Percentiles rank a stretch among this genome's conserved stretches.
phyloP scores from a whole-genome alignment of 2,888 invertebrate genomes.

The Ennomos fuscantarius region DNA sequence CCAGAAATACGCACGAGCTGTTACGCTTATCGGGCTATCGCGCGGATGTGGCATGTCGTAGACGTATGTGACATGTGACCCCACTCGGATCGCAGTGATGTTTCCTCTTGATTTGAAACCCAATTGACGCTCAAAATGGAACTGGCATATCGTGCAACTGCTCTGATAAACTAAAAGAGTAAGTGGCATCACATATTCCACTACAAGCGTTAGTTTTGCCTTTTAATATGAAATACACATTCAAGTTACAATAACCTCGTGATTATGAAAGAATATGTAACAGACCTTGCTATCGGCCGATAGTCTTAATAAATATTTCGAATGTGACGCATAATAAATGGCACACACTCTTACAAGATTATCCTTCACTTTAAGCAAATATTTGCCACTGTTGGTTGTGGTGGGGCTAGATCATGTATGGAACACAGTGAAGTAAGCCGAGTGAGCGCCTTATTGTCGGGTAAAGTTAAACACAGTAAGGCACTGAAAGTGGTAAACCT shows the following conservation, averaged over 20 bases:
- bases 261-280: conserved; percentile 30
- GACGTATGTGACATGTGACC: conserved; percentile 62
- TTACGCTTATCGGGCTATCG: conserved; percentile 60
- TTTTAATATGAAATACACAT: background rate
- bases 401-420: conserved; percentile 53
- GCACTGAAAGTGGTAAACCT: conserved; percentile 80
- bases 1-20: conserved; percentile 60
- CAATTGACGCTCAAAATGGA: conserved; percentile 20
- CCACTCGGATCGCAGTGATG: conserved; percentile 52
- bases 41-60: conserved; percentile 55
- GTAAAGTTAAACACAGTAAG: conserved; percentile 60
- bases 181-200: conserved; percentile 1
- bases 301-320: conserved; percentile 22
- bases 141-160: conserved; percentile 9
- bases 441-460: conserved; percentile 47
- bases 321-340: conserved; percentile 27
- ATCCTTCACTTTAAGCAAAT: conserved; percentile 35
- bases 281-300: conserved; percentile 25
- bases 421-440: conserved; percentile 41
- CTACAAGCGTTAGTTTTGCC: conserved; percentile 3
- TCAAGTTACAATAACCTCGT: conserved; percentile 10
- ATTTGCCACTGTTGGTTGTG: conserved; percentile 36
- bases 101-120: conserved; percentile 45
- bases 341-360: conserved; percentile 18
- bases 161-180: background rate